phyloP scores from a whole-genome alignment of 2,888 invertebrate genomes.

The Icerya purchasi region DNA sequence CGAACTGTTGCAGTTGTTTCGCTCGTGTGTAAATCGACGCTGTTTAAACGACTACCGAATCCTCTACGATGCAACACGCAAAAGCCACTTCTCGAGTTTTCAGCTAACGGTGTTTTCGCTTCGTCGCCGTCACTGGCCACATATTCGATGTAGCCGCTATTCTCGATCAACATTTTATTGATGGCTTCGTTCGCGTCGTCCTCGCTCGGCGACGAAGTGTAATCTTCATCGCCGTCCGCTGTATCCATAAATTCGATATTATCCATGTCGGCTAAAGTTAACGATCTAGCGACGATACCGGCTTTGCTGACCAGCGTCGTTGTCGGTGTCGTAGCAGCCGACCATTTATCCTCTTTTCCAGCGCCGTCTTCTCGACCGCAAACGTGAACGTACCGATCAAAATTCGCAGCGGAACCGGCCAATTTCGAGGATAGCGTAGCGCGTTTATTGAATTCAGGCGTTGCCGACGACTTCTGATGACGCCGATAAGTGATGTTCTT shows the following conservation, averaged over 20 bases:
- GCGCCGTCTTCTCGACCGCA: constrained; percentile 21
- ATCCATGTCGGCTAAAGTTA: constrained; percentile 35
- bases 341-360: neutral
- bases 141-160: constrained; percentile 44
- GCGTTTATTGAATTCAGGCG: constrained; percentile 22
- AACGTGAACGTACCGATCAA: constrained; percentile 24
- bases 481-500: constrained; percentile 25
- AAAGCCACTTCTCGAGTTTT: constrained; percentile 6
- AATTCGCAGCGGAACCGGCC: constrained; percentile 23
- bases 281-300: constrained; percentile 11
- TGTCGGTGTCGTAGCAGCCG: neutral
- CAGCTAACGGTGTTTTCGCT: constrained; percentile 12
- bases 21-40: neutral
- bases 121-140: constrained; percentile 27
- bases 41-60: neutral
- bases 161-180: constrained; percentile 26
- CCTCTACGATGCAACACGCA: neutral
- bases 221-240: constrained; percentile 38
- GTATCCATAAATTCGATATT: constrained; percentile 74
- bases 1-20: neutral
- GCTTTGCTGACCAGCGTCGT: no score
- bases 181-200: neutral
- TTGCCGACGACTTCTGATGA: constrained; percentile 21
- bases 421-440: no score
- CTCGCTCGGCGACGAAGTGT: constrained; percentile 21